Base-by-base conservation (phyloP, 2,797 vertebrate species). In the Odontamblyopus lacepedii region DNA sequence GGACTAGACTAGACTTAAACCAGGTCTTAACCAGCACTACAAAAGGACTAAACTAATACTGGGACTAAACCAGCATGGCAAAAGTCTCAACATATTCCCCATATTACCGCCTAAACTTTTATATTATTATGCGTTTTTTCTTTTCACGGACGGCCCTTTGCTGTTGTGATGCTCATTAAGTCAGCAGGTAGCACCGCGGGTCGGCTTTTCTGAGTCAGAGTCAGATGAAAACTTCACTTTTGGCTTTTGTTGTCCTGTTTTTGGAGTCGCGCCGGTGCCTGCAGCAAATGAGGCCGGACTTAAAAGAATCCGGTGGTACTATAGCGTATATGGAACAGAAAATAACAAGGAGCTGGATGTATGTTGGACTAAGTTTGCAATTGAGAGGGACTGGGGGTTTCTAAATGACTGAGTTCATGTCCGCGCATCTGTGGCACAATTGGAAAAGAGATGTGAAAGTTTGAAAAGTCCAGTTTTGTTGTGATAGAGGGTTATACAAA, bases 161-260 rank as follows among this genome's bases (percentile, higher is more conserved):
- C 55, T 70, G 76, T 74, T 55, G 35, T 32, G 51, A 56, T 62
- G 51, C 79, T 84, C 56, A 74, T 82, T 74, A 78, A 73, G 60
- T 67, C 70, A 15, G 44, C 5, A n/a, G 63, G 26, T 70, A 29
- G 16, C 30, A 75, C 78, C 59, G 0, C 0, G 26, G 75, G 66
- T 79, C 71, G 64, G 48, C 35, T 18, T 62, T 44, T 27, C 35
- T 70, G 75, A 81, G 29, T 81, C 67, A 78, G 60, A 38, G 50
- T 5, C 0, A 30, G 64, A 32, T 61, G 69, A 26, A 44, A 41
- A 41, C 62, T 44, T 48, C 68, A 56, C 69, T 80, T 48, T 50
- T 35, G 19, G 23, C 15, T 57, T 29, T 44, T 69, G 63, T 70
- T 70, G 35, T 66, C 67, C 55, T 60, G 56, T 65, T 35, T 63